Percentiles rank a stretch among this genome's conserved stretches.
These are phyloP conservation scores for Dendrocincla fuliginosa DNA, from an alignment of 2,797 vertebrate genomes.

Conservation along the genomic window DNA sequence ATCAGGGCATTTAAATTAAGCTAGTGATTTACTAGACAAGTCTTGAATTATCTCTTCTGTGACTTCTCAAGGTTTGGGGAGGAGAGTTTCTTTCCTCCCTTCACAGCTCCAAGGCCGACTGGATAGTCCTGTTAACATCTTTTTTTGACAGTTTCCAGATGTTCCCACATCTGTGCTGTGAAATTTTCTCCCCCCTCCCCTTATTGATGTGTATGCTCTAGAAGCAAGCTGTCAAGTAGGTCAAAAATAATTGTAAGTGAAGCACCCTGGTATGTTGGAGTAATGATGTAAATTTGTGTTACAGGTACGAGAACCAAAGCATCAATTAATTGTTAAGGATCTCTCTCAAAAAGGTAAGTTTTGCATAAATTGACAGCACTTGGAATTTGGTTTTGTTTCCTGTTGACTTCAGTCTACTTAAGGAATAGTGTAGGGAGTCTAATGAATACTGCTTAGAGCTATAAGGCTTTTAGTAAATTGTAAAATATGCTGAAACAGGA, in stretches of 20 bases:
- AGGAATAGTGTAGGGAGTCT: not conserved
- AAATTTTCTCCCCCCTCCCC: fast-evolving
- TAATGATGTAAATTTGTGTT: not conserved
- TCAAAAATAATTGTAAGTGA: not conserved
- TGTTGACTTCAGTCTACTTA: not conserved
- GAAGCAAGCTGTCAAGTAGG: not conserved
- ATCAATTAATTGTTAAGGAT: not conserved
- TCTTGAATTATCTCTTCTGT: too few relatives aligned
- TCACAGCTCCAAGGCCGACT: too few relatives aligned
- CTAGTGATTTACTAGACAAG: too few relatives aligned
- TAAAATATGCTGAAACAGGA: not conserved
- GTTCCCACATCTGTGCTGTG: not conserved
- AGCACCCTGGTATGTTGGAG: not conserved
- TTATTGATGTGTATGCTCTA: not conserved
- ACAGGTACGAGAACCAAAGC: not conserved
- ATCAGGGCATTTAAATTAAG: too few relatives aligned
- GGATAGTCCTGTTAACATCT: too few relatives aligned
- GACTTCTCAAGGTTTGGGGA: too few relatives aligned
- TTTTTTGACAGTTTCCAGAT: too few relatives aligned
- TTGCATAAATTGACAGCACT: not conserved
- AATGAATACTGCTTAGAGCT: not conserved
- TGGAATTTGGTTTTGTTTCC: not conserved
- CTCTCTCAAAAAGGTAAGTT: constrained; percentile 26
- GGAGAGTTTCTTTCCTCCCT: too few relatives aligned
- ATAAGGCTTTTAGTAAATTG: not conserved